Evolutionary conservation across 1,140 invertebrate genomes (phyloP).

Genomic region (Melitaea cinxia): DNA sequence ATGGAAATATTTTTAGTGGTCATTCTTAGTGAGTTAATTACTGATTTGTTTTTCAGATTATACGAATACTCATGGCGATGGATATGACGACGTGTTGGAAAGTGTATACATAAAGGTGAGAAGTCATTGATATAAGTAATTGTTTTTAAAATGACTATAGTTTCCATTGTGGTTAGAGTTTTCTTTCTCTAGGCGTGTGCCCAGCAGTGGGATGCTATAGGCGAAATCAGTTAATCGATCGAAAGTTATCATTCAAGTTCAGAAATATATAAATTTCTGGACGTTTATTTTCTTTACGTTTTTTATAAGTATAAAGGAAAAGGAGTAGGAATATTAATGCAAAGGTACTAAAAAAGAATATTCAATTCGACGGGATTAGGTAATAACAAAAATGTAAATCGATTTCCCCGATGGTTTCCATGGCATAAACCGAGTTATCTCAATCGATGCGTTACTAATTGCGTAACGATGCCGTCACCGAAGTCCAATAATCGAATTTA

Average conservation of each 20-base stretch:
- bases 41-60: constrained; percentile 23
- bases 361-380: not conserved
- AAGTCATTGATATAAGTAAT: no score
- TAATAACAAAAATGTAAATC: not conserved
- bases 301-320: no score
- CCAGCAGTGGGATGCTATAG: no score
- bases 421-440: constrained; percentile 7
- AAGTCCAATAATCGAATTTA: constrained; percentile 12
- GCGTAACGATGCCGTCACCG: not conserved
- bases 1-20: not conserved
- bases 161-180: no score
- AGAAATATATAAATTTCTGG: no score
- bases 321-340: no score
- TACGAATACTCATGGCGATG: constrained; percentile 62
- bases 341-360: no score
- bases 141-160: no score
- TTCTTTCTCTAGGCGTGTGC: no score
- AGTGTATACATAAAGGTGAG: not conserved
- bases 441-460: constrained; percentile 15
- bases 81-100: constrained; percentile 19
- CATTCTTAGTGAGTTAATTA: not conserved
- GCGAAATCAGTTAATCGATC: no score
- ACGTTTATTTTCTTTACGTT: no score
- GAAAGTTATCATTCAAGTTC: no score
- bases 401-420: not conserved